Base-by-base conservation (phyloP, 2,113 vertebrate genomes). In the Xiphophorus hellerii region DNA sequence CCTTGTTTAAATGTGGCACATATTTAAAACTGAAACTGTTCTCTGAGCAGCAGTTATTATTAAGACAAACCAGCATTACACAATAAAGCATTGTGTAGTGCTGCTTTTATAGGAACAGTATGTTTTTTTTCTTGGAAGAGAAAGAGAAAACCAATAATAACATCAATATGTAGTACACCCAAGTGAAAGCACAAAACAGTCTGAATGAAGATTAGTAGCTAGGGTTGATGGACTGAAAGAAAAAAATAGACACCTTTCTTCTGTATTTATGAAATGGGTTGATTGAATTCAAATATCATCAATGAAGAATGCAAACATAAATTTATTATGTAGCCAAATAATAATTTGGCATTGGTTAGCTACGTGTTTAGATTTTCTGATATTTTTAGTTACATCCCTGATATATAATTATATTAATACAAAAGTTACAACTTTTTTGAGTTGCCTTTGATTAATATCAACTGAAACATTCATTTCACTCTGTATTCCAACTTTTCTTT, bases 91-190 rank as follows among this genome's bases (percentile, higher is more conserved):
- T 15, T 42, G 39, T 42, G 39, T 42, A 42, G 5, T 20, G 15
- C 44, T 20, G 17, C 1, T 20, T 58, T 58, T 10, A 58, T 2
- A 66, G 4, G 3, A 48, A 44, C 27, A 30, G 11, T 10, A 10
- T 6, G 22, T 60, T 35, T 60, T 35, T 60, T 33, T 44, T 62
- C 27, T 14, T 62, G 9, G 11, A 44, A 35, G 4, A 77, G 62
- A 28, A 25, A 44, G 37, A 31, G 15, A 31, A 61, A 73, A 33
- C 22, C 61, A 31, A 72, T 17, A 71, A 42, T 29, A 22, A 72
- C 42, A 63, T 63, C 71, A n/a, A 31, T 71, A 17, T 70, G 70
- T 37, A 51, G 27, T 68, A 12, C 39, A 35, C 44, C 29, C 10
- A 37, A 33, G n/a, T 54, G 15, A 63, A 14, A 30, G 28, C 70